Evolutionary conservation across 2,888 invertebrate species (phyloP).

Genomic region (Orchestes rusci): DNA sequence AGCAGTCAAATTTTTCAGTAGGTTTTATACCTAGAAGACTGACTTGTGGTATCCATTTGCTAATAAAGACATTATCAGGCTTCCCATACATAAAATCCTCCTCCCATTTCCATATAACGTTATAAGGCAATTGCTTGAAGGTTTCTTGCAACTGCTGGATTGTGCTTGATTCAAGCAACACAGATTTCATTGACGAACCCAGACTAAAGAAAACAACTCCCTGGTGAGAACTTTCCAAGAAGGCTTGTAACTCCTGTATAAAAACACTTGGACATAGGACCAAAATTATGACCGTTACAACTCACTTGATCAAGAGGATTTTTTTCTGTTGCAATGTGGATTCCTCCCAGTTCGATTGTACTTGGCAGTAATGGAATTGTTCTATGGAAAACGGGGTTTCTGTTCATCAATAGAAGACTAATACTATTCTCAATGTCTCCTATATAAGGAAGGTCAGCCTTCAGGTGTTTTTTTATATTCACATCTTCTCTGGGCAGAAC

Average conservation of each 20-base stretch:
- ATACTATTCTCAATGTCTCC: slow-evolving; percentile 25
- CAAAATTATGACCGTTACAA: too few relatives aligned
- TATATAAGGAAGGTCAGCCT: slow-evolving; percentile 25
- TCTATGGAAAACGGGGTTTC: slow-evolving; percentile 26
- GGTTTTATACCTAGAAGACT: slow-evolving; percentile 26
- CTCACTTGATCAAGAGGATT: slow-evolving; percentile 16
- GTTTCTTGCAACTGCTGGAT: slow-evolving; percentile 18
- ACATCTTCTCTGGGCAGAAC: slow-evolving; percentile 25
- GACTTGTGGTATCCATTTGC: slow-evolving; percentile 30
- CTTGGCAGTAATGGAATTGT: slow-evolving; percentile 16
- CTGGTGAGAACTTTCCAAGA: slow-evolving; percentile 21
- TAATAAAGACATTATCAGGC: slow-evolving; percentile 28
- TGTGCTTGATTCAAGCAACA: slow-evolving; percentile 14
- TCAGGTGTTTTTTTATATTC: slow-evolving; percentile 23
- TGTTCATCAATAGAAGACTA: slow-evolving; percentile 26
- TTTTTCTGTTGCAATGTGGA: slow-evolving; percentile 8
- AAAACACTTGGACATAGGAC: background rate
- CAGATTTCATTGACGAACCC: slow-evolving; percentile 26
- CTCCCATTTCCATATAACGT: slow-evolving; percentile 32
- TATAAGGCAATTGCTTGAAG: slow-evolving; percentile 27
- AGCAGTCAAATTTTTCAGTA: too few relatives aligned
- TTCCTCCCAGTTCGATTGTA: slow-evolving; percentile 20
- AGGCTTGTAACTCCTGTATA: slow-evolving; percentile 14
- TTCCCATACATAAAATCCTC: slow-evolving; percentile 16
- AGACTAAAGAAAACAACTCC: slow-evolving; percentile 31